Evolutionary conservation across 1,140 invertebrate species (phyloP), one percentile per base, ranked within the genome.

Genomic region (Rhopalosiphum maidis): DNA sequence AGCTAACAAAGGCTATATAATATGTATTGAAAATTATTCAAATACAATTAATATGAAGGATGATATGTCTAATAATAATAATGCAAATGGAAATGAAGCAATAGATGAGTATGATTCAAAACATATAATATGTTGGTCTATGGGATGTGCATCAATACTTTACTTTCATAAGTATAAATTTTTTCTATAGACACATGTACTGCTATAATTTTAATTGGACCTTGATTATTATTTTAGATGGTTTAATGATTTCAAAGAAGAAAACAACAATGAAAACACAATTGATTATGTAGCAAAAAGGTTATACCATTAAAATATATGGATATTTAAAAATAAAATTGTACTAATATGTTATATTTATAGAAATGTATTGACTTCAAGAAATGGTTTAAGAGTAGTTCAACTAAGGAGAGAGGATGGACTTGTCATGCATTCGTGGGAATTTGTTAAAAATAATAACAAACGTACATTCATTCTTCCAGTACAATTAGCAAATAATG

Each of bases 61-160:
- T 95, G 85, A 94, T 93, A 90, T 95, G 95, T 93, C 95, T 94
- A 94, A 94, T 82, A 93, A 68, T 41, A 85, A 85, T n/a, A 54
- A 55, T 60, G 35, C 96, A 96, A 94, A 95, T 94, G 95, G 95
- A 96, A 94, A 94, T 95, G 51, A 95, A 94, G 94, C 94, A 95
- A 93, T 94, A 95, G 55, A 95, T 95, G 94, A 95, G 95, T 90
- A 43, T 68, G 89, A 68, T 43, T 90, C 89, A 60, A 68, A 90
- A 68, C 89, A 90, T 6, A 90, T 77, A n/a, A 77, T 90, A 43
- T 90, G 95, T 95, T 97, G 96, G 96, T 96, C 96, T 35, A 96
- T 96, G 94, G 97, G 97, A 94, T 97, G 97, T 95, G 96, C 96
- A 82, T 96, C 96, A 46, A 95, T 97, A 89, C 95, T 97, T 88